Evolutionary conservation across 2,888 invertebrate genomes (phyloP).

Genomic region (Drosophila prostipennis): DNA sequence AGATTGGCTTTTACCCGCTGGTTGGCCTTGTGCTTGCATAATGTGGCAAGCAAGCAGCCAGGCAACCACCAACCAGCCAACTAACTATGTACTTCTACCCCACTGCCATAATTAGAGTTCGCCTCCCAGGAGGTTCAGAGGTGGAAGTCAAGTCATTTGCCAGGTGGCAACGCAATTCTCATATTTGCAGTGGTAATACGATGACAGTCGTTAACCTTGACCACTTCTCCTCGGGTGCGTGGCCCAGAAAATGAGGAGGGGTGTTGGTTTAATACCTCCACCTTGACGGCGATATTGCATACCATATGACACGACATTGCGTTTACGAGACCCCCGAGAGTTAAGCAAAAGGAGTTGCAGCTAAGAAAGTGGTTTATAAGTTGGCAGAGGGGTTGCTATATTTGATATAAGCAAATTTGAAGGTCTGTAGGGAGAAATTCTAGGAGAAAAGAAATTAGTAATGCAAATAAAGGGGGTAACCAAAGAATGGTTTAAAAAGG

Average conservation of each 20-base stretch:
- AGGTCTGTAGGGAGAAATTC: neutral
- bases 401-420: slow-evolving; percentile 14
- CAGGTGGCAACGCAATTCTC: slow-evolving; percentile 40
- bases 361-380: slow-evolving; percentile 7
- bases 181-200: slow-evolving; percentile 59
- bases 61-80: slow-evolving; percentile 1
- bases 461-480: neutral
- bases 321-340: slow-evolving; percentile 12
- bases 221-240: slow-evolving; percentile 34
- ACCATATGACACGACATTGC: slow-evolving; percentile 27
- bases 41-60: slow-evolving; percentile 24
- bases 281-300: slow-evolving; percentile 36
- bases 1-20: slow-evolving; percentile 53
- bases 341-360: slow-evolving; percentile 25
- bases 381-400: neutral
- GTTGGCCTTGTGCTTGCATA: slow-evolving; percentile 49
- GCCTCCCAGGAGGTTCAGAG: slow-evolving; percentile 46
- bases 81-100: slow-evolving; percentile 4
- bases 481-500: no score
- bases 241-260: slow-evolving; percentile 1
- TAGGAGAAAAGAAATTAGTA: neutral
- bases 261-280: slow-evolving; percentile 35
- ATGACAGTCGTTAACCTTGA: slow-evolving; percentile 67
- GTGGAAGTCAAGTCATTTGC: slow-evolving; percentile 21
- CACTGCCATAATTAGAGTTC: slow-evolving; percentile 59